phyloP scores from a whole-genome alignment of 2,113 vertebrate species.

The Rhipidura dahli region DNA sequence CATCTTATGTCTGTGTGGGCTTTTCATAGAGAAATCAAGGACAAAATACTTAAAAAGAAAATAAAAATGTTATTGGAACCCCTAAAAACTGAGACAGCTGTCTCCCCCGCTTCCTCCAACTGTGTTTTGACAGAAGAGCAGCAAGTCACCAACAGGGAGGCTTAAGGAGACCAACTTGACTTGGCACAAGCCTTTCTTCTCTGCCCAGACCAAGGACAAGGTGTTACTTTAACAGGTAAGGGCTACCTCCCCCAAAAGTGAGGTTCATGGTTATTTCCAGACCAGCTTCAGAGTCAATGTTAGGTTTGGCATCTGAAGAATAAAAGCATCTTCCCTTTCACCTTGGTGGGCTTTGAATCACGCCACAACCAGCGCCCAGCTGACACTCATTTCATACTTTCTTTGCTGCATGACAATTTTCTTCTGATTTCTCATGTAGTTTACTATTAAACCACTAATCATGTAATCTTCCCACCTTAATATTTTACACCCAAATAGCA shows the following conservation, averaged over 20 bases:
- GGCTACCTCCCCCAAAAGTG: not conserved
- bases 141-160: not conserved
- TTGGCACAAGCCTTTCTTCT: not conserved
- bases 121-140: not conserved
- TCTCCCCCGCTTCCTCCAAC: not conserved
- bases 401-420: not conserved
- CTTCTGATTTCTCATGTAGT: not conserved
- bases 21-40: not conserved
- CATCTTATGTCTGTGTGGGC: not conserved
- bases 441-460: not conserved
- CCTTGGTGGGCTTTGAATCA: not conserved
- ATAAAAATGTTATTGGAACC: not conserved
- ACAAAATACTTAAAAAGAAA: not conserved
- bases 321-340: not conserved
- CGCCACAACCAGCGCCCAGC: not conserved
- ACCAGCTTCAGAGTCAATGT: not conserved
- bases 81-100: not conserved
- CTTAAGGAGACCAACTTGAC: not conserved
- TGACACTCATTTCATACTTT: not conserved
- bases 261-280: not conserved
- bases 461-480: not conserved
- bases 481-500: not conserved
- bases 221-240: not conserved
- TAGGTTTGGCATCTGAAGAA: not conserved
- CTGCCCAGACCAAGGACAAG: not conserved